Base-by-base conservation (phyloP, 2,888 invertebrate genomes). In the Liposcelis brunnea region DNA sequence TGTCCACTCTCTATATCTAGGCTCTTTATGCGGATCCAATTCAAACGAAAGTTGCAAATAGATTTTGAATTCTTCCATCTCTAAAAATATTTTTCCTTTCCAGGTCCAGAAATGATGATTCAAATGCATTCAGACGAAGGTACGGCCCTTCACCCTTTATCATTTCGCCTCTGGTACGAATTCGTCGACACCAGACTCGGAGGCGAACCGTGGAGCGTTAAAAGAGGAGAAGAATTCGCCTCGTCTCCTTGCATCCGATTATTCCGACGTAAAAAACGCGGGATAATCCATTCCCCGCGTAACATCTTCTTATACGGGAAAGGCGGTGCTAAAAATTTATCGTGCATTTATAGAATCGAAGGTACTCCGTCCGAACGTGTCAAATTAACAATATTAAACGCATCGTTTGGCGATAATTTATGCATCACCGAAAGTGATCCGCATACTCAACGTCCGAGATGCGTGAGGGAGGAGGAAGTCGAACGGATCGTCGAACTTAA, bases 301-400 rank as follows among this genome's bases (percentile, higher is more conserved):
- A 86, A 86, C 60, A 79, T 84, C 2, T 77, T 87, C 58, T 71
- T 87, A 55, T 87, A 78, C 59, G 89, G 87, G 0, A 71, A 87
- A 36, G 87, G 89, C 1, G 87, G 89, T 4, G 76, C 80, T 31
- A 71, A 69, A 49, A 77, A 77, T 51, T 62, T 86, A 46, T 79
- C 81, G 47, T 87, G 86, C 59, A 70, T 79, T 45, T 85, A 82
- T 59, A 72, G 85, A 47, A 71, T 85, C 52, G 77, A 80, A 58
- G 78, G 79, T 1, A 72, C 70, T 12, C 63, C 70, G 1, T 74
- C 74, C 19, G 79, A 56, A 49, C 67, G 78, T 42, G 74, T 83
- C 4, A 67, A 72, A 14, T 62, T 83, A 8, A 73, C 75, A 2
- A 59, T 83, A 47, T 73, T 75, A 55, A 78, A 80, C 56, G 79